These are phyloP conservation scores for Colaptes auratus DNA, from an alignment of 2,113 vertebrate species.

Conservation along the genomic window DNA sequence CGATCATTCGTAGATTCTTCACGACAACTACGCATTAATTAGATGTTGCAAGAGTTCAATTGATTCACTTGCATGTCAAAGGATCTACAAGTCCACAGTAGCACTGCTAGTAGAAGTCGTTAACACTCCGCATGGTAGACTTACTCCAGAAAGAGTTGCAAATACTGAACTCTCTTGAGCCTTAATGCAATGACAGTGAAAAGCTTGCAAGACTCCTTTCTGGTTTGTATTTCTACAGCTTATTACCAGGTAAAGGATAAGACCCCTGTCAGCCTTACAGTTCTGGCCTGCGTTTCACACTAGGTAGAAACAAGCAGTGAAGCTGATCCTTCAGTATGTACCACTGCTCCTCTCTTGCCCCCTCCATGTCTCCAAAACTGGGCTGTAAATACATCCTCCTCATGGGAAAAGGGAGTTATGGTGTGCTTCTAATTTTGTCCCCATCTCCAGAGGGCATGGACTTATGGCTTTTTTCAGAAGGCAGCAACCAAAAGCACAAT, in stretches of 20 bases:
- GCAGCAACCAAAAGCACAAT: background rate
- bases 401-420: background rate
- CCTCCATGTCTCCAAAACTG: background rate
- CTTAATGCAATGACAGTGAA: background rate
- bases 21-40: background rate
- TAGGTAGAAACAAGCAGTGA: fast-evolving
- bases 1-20: background rate
- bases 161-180: background rate
- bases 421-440: background rate
- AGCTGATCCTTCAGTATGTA: fast-evolving
- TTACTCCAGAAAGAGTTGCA: background rate
- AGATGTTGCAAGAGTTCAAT: background rate
- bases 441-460: fast-evolving
- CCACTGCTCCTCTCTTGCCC: background rate
- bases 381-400: background rate
- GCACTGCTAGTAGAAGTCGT: background rate
- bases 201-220: background rate
- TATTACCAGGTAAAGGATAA: background rate
- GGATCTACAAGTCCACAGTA: background rate
- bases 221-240: background rate
- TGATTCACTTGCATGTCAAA: background rate
- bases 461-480: background rate
- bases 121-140: background rate
- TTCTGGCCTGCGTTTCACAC: background rate
- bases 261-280: background rate